A percentile compares a stretch with the other conserved stretches of the same genome.
phyloP scores from a whole-genome alignment of 2,113 vertebrate species.

The Regulus satrapa region DNA sequence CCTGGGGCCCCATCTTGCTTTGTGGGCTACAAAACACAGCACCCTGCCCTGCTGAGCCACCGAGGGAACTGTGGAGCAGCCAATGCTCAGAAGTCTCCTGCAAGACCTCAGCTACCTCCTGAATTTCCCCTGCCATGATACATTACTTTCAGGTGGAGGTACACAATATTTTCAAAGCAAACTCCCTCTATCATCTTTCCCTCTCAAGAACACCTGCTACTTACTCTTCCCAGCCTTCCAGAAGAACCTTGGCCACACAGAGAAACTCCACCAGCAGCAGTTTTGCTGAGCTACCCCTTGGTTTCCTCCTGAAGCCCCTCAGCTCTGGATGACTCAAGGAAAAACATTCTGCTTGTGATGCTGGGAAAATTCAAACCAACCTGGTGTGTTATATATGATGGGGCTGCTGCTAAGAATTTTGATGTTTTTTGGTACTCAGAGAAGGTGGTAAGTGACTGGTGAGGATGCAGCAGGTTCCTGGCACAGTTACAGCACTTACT shows the following conservation, averaged over 20 bases:
- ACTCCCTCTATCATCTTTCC: not conserved
- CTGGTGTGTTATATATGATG: not conserved
- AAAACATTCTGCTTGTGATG: not conserved
- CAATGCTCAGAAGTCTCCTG: rapidly evolving
- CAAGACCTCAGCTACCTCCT: not conserved
- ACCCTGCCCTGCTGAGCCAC: not conserved
- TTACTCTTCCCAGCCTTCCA: not conserved
- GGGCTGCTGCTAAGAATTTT: not conserved
- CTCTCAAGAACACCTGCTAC: not conserved
- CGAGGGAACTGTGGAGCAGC: rapidly evolving
- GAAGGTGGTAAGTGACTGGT: not conserved
- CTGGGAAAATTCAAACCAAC: not conserved
- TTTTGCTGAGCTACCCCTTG: not conserved
- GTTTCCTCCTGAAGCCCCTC: not conserved
- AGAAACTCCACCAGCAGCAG: not conserved
- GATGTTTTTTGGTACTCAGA: not conserved
- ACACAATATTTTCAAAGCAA: not conserved
- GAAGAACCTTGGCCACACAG: not conserved
- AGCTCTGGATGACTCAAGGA: not conserved
- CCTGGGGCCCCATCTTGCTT: not conserved
- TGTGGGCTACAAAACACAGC: not conserved
- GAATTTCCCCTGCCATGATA: not conserved
- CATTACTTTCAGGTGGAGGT: not conserved
- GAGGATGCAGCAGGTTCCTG: rapidly evolving
- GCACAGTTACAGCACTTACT: not conserved